phyloP scores from a whole-genome alignment of 23 tunicate genomes.

The Ciona savignyi region DNA sequence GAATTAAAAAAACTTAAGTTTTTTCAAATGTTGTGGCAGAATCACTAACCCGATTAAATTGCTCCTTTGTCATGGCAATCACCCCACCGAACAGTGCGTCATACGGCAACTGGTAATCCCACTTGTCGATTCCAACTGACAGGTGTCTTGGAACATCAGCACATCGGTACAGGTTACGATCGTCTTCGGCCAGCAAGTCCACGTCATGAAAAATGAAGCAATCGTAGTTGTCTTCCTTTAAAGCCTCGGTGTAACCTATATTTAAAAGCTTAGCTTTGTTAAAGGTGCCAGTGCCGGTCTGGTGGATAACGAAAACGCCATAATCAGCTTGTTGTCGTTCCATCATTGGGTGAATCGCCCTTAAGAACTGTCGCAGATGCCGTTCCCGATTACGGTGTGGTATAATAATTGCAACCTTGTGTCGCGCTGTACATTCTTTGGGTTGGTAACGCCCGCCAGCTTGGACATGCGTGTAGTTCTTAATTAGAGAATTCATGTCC shows the following conservation, averaged over 20 bases:
- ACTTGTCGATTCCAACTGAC: conserved; percentile 78
- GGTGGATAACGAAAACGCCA: conserved; percentile 57
- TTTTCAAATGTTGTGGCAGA: neutral
- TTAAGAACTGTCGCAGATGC: conserved; percentile 55
- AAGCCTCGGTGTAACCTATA: conserved; percentile 60
- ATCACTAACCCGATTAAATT: conserved; percentile 40
- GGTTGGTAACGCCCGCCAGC: conserved; percentile 56
- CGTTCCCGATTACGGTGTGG: conserved; percentile 72
- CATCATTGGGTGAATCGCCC: conserved; percentile 66
- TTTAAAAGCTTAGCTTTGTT: conserved; percentile 84
- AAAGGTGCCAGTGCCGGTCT: conserved; percentile 63
- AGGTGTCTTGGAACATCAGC: conserved; percentile 77
- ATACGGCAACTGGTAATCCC: conserved; percentile 71
- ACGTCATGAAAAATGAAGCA: conserved; percentile 97
- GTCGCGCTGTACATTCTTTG: conserved; percentile 35
- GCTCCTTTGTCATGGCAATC: conserved; percentile 51
- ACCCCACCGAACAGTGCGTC: conserved; percentile 83
- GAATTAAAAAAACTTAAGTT: neutral
- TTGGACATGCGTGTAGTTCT: conserved; percentile 28
- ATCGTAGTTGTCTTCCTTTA: conserved; percentile 57
- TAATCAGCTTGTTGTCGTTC: conserved; percentile 79
- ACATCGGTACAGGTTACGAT: conserved; percentile 71
- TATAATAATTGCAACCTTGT: conserved; percentile 77
- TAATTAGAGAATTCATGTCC: conserved; percentile 5
- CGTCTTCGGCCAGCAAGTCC: conserved; percentile 83